Evolutionary conservation across 2,888 invertebrate species (phyloP).

Genomic region (Idaea straminata): DNA sequence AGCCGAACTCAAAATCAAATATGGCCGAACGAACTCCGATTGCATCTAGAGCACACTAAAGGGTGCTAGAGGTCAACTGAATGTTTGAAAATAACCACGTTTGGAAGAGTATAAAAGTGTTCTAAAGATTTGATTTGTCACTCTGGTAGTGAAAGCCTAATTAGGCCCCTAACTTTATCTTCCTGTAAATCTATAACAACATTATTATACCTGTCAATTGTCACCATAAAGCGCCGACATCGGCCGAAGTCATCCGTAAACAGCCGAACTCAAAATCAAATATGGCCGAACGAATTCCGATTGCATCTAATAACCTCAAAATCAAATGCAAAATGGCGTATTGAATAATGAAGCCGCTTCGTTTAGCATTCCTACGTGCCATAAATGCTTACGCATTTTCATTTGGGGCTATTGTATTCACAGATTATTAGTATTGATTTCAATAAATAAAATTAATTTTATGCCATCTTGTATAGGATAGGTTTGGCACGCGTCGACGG

Average conservation of each 20-base stretch:
- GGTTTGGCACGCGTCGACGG: constrained; percentile 74
- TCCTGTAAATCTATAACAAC: constrained; percentile 63
- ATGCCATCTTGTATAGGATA: constrained; percentile 70
- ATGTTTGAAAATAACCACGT: too few species aligned
- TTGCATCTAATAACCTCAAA: constrained; percentile 80
- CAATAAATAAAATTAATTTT: constrained; percentile 79
- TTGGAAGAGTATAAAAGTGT: too few species aligned
- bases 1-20: too few species aligned
- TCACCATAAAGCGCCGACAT: constrained; percentile 54
- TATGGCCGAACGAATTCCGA: constrained; percentile 75
- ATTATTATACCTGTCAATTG: constrained; percentile 64
- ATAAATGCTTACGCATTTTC: constrained; percentile 76
- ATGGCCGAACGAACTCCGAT: too few species aligned
- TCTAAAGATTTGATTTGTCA: too few species aligned
- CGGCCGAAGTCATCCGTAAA: constrained; percentile 62
- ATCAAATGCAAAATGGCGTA: constrained; percentile 78
- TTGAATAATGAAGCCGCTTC: constrained; percentile 75
- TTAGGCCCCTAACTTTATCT: constrained; percentile 34
- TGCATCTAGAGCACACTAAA: too few species aligned
- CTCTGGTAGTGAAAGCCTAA: too few species aligned
- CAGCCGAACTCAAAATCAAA: constrained; percentile 59
- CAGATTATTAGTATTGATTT: constrained; percentile 79
- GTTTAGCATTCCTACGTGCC: constrained; percentile 77
- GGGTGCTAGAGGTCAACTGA: too few species aligned
- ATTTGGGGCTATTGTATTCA: constrained; percentile 77